phyloP scores from a whole-genome alignment of 1,140 invertebrate species.

The Lasaia peninsularis region DNA sequence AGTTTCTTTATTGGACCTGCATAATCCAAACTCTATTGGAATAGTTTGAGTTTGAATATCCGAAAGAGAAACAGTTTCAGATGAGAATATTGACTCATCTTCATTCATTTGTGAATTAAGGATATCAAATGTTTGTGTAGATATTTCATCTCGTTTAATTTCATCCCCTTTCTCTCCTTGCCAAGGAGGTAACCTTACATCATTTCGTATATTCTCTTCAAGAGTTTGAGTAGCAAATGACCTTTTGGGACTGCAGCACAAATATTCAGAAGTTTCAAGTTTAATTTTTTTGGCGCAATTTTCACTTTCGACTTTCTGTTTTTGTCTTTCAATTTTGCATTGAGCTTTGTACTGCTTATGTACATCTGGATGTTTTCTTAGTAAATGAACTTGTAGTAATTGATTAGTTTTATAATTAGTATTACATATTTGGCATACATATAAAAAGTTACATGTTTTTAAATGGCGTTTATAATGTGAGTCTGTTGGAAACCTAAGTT shows the following conservation, averaged over 20 bases:
- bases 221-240: slow-evolving; percentile 56
- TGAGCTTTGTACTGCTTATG: slow-evolving; percentile 54
- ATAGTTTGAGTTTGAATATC: slow-evolving; percentile 67
- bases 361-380: slow-evolving; percentile 46
- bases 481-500: slow-evolving; percentile 28
- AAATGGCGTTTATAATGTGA: slow-evolving; percentile 36
- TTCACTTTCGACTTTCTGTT: neutral
- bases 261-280: slow-evolving; percentile 26
- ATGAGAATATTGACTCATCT: slow-evolving; percentile 56
- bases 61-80: slow-evolving; percentile 51
- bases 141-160: slow-evolving; percentile 52
- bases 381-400: slow-evolving; percentile 45
- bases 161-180: slow-evolving; percentile 31
- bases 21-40: slow-evolving; percentile 53
- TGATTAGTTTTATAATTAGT: slow-evolving; percentile 44
- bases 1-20: slow-evolving; percentile 50
- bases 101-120: slow-evolving; percentile 54
- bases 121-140: slow-evolving; percentile 62
- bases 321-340: slow-evolving; percentile 32
- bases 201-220: slow-evolving; percentile 51
- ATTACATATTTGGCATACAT: slow-evolving; percentile 43
- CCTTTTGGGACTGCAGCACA: slow-evolving; percentile 51
- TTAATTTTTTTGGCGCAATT: neutral
- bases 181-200: slow-evolving; percentile 43
- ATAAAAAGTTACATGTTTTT: slow-evolving; percentile 39